Evolutionary conservation across 2,888 invertebrate genomes (phyloP).

Genomic region (Rotaria macrura): DNA sequence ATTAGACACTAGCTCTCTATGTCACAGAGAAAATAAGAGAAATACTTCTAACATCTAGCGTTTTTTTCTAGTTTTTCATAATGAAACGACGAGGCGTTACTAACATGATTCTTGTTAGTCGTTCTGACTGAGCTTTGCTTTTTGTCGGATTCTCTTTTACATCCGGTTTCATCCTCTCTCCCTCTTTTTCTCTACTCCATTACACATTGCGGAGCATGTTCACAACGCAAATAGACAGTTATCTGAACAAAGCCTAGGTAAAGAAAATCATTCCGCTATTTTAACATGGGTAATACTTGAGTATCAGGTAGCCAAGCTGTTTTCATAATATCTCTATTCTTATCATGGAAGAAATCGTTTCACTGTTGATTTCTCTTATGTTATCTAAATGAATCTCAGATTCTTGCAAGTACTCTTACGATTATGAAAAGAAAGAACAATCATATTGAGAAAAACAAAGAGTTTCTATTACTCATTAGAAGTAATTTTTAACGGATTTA

Average conservation of each 20-base stretch:
- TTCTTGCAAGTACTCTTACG: too few species aligned
- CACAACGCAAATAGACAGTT: background rate
- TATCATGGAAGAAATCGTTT: background rate
- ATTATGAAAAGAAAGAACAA: too few species aligned
- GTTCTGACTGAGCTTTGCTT: background rate
- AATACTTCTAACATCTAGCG: background rate
- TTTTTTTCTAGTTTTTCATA: background rate
- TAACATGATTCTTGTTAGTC: background rate
- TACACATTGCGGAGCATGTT: background rate
- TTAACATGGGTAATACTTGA: too few species aligned
- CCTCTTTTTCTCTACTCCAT: background rate
- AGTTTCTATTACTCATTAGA: too few species aligned
- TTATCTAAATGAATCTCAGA: too few species aligned
- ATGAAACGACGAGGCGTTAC: background rate
- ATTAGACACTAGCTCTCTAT: background rate
- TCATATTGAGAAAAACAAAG: too few species aligned
- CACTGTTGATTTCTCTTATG: background rate
- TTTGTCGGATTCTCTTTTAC: background rate
- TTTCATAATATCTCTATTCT: background rate
- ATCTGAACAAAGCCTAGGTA: background rate
- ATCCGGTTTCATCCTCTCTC: too few species aligned
- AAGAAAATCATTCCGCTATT: background rate
- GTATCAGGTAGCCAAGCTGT: too few species aligned
- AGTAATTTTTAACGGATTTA: too few species aligned
- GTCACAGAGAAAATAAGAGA: background rate